phyloP scores from a whole-genome alignment of 1,140 invertebrate species.

The Eumaeus atala region DNA sequence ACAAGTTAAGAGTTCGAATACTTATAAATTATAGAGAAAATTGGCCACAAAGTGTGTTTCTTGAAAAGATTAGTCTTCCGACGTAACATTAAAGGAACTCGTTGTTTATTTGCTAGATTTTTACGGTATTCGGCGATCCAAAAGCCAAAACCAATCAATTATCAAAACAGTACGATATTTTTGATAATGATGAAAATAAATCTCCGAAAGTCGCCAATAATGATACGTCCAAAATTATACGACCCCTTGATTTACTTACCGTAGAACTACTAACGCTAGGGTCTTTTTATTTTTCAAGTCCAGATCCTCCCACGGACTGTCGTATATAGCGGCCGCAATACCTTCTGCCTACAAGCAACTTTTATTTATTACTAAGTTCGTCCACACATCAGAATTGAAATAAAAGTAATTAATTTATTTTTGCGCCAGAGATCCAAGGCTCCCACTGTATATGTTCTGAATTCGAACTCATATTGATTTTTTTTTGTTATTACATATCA shows the following conservation, averaged over 20 bases:
- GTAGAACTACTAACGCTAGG: slow-evolving; percentile 21
- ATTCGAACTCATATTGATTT: no score
- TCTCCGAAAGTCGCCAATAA: neutral
- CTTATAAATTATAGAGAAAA: neutral
- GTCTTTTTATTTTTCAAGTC: slow-evolving; percentile 18
- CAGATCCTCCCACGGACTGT: slow-evolving; percentile 24
- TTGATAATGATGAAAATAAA: neutral
- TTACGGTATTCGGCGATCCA: no score
- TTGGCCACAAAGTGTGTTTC: neutral
- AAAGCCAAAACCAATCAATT: no score
- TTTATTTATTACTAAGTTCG: no score
- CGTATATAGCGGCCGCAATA: slow-evolving; percentile 19
- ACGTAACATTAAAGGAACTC: no score
- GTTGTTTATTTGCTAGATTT: no score
- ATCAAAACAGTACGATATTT: neutral
- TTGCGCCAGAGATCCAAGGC: no score
- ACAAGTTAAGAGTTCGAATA: neutral
- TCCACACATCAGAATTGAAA: no score
- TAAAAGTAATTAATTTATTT: no score
- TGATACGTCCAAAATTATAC: neutral
- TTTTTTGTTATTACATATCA: no score
- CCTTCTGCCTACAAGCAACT: slow-evolving; percentile 22
- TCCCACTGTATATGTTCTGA: no score
- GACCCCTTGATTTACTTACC: slow-evolving; percentile 12
- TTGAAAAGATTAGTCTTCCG: no score